These are phyloP conservation scores for Paracyprichromis sp. DNA, from an alignment of 2,113 vertebrate genomes.

Conservation along the genomic window DNA sequence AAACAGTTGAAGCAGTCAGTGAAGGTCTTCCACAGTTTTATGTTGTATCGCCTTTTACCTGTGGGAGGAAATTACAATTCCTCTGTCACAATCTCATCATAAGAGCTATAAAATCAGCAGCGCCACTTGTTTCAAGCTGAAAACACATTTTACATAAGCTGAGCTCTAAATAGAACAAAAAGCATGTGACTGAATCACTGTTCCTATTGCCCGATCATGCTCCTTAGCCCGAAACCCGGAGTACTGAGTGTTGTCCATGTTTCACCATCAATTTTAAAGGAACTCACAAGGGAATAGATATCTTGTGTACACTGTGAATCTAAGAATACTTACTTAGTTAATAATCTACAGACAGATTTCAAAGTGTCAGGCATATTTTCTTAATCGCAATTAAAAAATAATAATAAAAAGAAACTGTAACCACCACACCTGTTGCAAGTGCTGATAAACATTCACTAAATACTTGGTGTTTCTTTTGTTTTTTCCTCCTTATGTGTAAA, in stretches of 20 bases:
- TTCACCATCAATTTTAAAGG: neutral
- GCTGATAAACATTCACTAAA: neutral
- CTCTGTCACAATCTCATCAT: slow-evolving; percentile 29
- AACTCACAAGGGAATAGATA: neutral
- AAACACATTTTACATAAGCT: slow-evolving; percentile 27
- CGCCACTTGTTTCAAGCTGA: neutral
- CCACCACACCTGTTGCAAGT: neutral
- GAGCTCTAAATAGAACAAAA: slow-evolving; percentile 1
- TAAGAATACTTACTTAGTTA: neutral
- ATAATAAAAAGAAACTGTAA: neutral
- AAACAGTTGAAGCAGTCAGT: slow-evolving; percentile 98
- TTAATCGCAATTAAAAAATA: neutral
- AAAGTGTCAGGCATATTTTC: neutral
- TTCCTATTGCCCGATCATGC: slow-evolving; percentile 5
- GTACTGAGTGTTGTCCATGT: neutral
- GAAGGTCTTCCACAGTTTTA: slow-evolving; percentile 98
- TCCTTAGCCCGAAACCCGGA: neutral
- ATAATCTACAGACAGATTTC: neutral
- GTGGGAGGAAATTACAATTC: neutral
- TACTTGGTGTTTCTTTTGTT: neutral
- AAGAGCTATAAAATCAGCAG: neutral
- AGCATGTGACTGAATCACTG: slow-evolving; percentile 24
- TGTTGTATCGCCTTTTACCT: slow-evolving; percentile 98
- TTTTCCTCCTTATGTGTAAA: neutral
- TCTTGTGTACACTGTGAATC: neutral